Conservation (phyloP, 2,888 invertebrate genomes). For the Loripinus fragilis region DNA sequence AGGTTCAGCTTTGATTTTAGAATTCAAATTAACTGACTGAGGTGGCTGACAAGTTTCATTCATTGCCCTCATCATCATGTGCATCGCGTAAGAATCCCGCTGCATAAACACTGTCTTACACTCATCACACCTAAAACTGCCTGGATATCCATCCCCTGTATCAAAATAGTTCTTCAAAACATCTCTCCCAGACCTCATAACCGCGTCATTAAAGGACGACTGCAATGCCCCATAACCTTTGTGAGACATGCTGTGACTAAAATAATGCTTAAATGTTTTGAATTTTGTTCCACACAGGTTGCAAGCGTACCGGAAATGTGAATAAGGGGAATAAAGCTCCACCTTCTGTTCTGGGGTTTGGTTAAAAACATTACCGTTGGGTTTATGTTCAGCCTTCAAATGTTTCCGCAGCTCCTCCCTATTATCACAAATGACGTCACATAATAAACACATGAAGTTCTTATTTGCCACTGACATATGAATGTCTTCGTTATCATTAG, state of each 20-base stretch:
- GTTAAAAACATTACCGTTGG: slow-evolving; percentile 32
- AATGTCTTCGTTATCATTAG: background rate
- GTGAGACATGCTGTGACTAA: slow-evolving; percentile 56
- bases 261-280: slow-evolving; percentile 53
- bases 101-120: slow-evolving; percentile 80
- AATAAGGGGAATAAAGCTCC: slow-evolving; percentile 39
- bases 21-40: background rate
- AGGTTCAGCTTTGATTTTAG: background rate
- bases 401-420: slow-evolving; percentile 60
- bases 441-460: slow-evolving; percentile 63
- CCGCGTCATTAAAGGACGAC: slow-evolving; percentile 33
- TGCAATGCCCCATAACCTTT: slow-evolving; percentile 28
- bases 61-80: slow-evolving; percentile 82
- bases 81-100: slow-evolving; percentile 83
- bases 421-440: slow-evolving; percentile 57
- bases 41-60: slow-evolving; percentile 73
- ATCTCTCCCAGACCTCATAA: slow-evolving; percentile 44
- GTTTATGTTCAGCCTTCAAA: slow-evolving; percentile 46
- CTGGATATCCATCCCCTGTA: slow-evolving; percentile 41
- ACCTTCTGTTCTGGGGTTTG: slow-evolving; percentile 9
- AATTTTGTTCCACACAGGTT: slow-evolving; percentile 62
- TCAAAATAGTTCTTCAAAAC: slow-evolving; percentile 53
- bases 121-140: slow-evolving; percentile 80
- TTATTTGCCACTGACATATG: background rate
- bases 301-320: slow-evolving; percentile 59